Conservation (phyloP, 2,888 invertebrate genomes). For the Resseliella maxima region DNA sequence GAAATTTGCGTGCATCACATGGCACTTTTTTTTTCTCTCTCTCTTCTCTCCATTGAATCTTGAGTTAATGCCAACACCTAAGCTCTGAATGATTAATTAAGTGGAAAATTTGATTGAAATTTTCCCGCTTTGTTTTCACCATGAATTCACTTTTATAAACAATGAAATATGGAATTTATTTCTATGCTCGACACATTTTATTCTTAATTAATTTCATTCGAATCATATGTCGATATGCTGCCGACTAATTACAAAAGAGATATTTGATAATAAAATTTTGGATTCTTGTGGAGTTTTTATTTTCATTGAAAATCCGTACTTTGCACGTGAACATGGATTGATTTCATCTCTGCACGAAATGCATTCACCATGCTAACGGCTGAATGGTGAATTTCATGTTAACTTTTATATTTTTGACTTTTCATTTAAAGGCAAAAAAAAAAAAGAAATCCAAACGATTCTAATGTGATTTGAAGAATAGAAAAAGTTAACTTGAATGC, state of each 20-base stretch:
- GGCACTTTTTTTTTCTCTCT: conserved; percentile 15
- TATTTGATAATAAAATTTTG: too few relatives aligned
- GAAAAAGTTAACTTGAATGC: neutral
- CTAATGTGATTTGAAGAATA: too few relatives aligned
- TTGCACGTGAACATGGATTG: too few relatives aligned
- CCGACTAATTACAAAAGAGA: neutral
- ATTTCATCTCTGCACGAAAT: too few relatives aligned
- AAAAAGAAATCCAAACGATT: too few relatives aligned
- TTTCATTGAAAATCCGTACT: too few relatives aligned
- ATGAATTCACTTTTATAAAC: neutral
- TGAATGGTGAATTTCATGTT: too few relatives aligned
- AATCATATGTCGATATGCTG: neutral
- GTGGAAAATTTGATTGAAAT: conserved; percentile 31
- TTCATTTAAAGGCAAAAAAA: too few relatives aligned
- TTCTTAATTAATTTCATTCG: neutral
- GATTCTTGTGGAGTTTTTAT: too few relatives aligned
- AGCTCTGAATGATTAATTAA: neutral
- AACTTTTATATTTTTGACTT: too few relatives aligned
- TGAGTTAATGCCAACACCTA: conserved; percentile 27
- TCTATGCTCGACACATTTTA: too few relatives aligned
- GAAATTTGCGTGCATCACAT: neutral
- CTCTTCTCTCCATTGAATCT: conserved; percentile 10
- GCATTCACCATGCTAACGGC: too few relatives aligned
- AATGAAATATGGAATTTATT: neutral
- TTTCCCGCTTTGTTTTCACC: neutral